Conservation (phyloP, 2,797 vertebrate species). For the Ceyx erithaca region DNA sequence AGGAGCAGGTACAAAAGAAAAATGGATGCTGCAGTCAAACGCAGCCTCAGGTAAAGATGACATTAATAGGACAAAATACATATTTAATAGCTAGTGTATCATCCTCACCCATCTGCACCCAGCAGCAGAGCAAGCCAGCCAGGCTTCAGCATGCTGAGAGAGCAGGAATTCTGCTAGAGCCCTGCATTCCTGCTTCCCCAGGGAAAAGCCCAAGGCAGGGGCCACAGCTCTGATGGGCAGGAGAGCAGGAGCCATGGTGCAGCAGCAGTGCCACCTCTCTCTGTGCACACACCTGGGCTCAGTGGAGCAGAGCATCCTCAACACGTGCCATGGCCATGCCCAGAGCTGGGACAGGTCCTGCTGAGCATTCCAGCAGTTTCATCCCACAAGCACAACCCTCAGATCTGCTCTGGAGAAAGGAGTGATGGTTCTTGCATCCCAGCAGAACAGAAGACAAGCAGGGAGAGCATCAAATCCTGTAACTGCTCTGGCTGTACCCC, state of each 20-base stretch:
- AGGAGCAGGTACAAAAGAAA: background rate
- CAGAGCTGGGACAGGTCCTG: background rate
- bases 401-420: background rate
- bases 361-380: background rate
- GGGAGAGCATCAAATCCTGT: background rate
- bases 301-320: accelerated
- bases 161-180: background rate
- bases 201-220: background rate
- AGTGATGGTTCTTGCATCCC: background rate
- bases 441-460: background rate
- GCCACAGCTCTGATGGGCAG: background rate
- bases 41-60: background rate
- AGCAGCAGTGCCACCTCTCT: background rate
- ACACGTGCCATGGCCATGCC: accelerated
- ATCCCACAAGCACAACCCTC: accelerated
- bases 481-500: background rate
- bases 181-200: background rate
- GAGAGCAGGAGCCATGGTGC: background rate
- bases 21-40: background rate
- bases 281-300: background rate
- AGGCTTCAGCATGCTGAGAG: background rate
- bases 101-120: background rate
- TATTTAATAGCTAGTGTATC: background rate
- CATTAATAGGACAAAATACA: constrained; percentile 18
- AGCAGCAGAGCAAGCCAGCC: background rate